Conservation (phyloP, 2,113 vertebrate species). For the Halcyon senegalensis region DNA sequence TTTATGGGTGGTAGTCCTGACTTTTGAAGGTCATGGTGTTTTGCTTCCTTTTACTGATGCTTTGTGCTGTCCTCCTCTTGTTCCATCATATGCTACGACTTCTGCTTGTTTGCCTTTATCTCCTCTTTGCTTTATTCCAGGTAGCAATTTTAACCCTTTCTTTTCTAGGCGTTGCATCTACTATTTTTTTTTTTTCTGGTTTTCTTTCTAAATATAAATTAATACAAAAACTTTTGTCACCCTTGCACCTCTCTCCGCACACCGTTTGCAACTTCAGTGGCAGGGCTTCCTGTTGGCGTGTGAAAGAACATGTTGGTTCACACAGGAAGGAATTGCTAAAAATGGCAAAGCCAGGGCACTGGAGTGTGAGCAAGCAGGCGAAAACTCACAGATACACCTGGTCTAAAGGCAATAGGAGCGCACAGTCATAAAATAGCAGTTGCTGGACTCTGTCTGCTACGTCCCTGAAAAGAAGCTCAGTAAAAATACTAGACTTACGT, state of each 20-base stretch:
- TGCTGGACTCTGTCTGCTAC: not conserved
- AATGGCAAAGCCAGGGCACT: not conserved
- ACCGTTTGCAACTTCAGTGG: not conserved
- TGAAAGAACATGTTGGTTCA: constrained; percentile 27
- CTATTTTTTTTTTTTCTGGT: not conserved
- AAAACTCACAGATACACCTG: not conserved
- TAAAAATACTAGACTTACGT: not conserved
- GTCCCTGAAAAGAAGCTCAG: not conserved
- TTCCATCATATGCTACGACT: not conserved
- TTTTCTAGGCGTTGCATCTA: not conserved
- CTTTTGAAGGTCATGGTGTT: not conserved
- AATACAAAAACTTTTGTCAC: not conserved
- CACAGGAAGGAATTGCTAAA: constrained; percentile 52
- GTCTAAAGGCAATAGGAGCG: not conserved
- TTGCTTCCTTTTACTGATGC: not conserved
- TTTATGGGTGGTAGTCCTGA: not conserved
- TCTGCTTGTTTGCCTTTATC: not conserved
- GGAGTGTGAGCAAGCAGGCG: not conserved
- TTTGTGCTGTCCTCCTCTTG: not conserved
- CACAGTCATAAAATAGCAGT: not conserved
- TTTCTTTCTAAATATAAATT: not conserved
- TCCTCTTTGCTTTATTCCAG: not conserved
- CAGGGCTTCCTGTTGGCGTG: constrained; percentile 46
- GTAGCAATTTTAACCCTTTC: not conserved
- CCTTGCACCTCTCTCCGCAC: not conserved